A percentile compares a stretch with the other conserved stretches of the same genome.
Conservation (phyloP, 1,140 invertebrate species). For the Zaprionus africanus region DNA sequence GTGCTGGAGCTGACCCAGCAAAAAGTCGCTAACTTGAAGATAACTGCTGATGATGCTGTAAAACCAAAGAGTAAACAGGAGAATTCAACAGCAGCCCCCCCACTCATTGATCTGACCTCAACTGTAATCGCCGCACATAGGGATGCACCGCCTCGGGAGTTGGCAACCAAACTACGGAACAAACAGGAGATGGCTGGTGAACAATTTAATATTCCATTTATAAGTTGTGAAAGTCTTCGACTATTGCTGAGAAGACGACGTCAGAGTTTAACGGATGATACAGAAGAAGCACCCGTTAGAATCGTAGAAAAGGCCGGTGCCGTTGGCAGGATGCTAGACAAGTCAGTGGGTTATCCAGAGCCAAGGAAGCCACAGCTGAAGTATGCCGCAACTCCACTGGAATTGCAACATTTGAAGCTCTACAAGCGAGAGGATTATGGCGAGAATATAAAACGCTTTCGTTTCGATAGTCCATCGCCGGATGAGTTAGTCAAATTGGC, state of each 20-base stretch:
- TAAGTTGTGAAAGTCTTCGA: slow-evolving; percentile 55
- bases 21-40: slow-evolving; percentile 26
- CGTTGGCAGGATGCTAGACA: slow-evolving; percentile 52
- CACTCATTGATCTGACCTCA: slow-evolving; percentile 62
- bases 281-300: background rate
- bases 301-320: slow-evolving; percentile 31
- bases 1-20: slow-evolving; percentile 16
- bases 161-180: slow-evolving; percentile 50
- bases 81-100: background rate
- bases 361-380: slow-evolving; percentile 41
- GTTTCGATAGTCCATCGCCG: slow-evolving; percentile 72
- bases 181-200: slow-evolving; percentile 22
- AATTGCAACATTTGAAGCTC: slow-evolving; percentile 53
- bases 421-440: slow-evolving; percentile 49
- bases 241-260: background rate
- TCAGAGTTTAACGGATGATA: background rate
- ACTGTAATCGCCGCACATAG: slow-evolving; percentile 44
- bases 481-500: slow-evolving; percentile 71
- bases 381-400: slow-evolving; percentile 39
- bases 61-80: background rate
- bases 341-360: slow-evolving; percentile 45
- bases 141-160: slow-evolving; percentile 50
- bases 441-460: slow-evolving; percentile 63
- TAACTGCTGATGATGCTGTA: slow-evolving; percentile 22
- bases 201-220: slow-evolving; percentile 73